Evolutionary conservation across 1,140 invertebrate species (phyloP).

Genomic region (Cyphomyrmex costatus): DNA sequence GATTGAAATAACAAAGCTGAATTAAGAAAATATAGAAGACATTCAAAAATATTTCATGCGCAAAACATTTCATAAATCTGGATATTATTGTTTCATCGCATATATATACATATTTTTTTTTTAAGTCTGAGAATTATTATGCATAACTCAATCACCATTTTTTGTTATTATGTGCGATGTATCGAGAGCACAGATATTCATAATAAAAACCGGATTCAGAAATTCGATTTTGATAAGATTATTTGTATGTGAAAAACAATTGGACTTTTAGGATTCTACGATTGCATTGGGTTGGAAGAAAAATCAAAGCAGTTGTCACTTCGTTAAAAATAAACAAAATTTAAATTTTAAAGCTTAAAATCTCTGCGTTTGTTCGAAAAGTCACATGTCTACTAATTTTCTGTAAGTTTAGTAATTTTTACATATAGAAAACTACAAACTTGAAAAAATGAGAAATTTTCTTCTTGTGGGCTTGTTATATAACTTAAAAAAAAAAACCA

Average conservation of each 20-base stretch:
- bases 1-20: not conserved
- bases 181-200: slow-evolving; percentile 11
- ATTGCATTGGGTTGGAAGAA: not conserved
- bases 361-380: no score
- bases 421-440: no score
- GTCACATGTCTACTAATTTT: no score
- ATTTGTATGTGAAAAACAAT: slow-evolving; percentile 17
- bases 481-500: no score
- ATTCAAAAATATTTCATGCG: not conserved
- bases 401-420: no score
- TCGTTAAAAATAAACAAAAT: no score
- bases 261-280: not conserved
- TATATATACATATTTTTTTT: slow-evolving; percentile 4
- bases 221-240: slow-evolving; percentile 1
- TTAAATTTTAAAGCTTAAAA: no score
- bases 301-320: no score
- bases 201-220: not conserved
- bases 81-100: slow-evolving; percentile 10
- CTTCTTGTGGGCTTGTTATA: no score
- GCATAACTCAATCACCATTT: slow-evolving; percentile 20
- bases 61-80: not conserved
- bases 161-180: not conserved
- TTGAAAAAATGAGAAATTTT: no score
- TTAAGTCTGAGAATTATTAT: slow-evolving; percentile 30
- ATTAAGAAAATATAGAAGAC: not conserved